Evolutionary conservation across 1,140 invertebrate species (phyloP).

Genomic region (Drosophila setifemur): DNA sequence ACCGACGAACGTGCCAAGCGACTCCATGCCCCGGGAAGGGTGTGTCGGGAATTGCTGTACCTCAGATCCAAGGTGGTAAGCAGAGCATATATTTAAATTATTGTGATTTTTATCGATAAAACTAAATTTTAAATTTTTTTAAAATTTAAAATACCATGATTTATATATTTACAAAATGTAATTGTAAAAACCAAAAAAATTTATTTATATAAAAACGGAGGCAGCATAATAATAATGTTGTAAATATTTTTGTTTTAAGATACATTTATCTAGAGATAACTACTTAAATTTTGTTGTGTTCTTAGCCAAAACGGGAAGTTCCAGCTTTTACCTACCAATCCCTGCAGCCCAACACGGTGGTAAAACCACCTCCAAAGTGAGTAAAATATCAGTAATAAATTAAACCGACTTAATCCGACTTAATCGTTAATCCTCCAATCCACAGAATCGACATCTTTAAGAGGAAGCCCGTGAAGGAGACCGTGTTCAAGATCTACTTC

Average conservation of each 20-base stretch:
- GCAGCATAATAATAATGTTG: no score
- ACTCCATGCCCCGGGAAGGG: constrained; percentile 59
- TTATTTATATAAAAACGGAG: no score
- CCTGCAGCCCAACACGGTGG: constrained; percentile 88
- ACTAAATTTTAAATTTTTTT: no score
- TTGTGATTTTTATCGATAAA: no score
- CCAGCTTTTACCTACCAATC: constrained; percentile 91
- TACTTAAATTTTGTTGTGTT: background rate
- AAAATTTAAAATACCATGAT: no score
- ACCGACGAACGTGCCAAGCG: constrained; percentile 56
- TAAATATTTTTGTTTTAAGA: no score
- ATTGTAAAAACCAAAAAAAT: no score
- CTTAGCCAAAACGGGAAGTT: constrained; percentile 83
- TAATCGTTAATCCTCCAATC: background rate
- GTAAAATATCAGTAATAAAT: background rate
- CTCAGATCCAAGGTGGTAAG: constrained; percentile 56
- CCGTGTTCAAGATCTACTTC: constrained; percentile 73
- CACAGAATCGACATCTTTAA: constrained; percentile 70
- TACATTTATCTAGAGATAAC: background rate
- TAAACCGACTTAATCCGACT: no score
- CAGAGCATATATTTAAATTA: no score
- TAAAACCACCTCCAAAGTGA: constrained; percentile 84
- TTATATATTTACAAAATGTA: background rate
- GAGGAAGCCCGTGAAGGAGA: constrained; percentile 62
- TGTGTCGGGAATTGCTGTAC: constrained; percentile 67